A percentile compares a stretch with the other conserved stretches of the same genome.
These are phyloP conservation scores for Calidris pugnax DNA, from an alignment of 2,113 vertebrate genomes.

Conservation along the genomic window DNA sequence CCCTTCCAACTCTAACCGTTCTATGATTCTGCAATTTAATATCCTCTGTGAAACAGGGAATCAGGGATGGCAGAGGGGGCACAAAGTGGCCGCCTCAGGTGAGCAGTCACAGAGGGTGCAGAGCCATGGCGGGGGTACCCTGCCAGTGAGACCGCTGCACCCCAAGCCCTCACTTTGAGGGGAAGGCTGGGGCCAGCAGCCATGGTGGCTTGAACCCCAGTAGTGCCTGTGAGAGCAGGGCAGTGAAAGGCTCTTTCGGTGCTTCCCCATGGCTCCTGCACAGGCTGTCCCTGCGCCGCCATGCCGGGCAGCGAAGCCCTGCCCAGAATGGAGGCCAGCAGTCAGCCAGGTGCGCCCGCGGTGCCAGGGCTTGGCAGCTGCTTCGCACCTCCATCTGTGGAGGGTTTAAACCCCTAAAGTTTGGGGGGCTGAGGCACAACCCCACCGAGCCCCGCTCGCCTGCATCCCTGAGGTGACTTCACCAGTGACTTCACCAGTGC, in stretches of 20 bases:
- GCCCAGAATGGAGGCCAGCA: neutral
- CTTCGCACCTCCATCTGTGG: accelerated
- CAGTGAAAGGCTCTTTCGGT: too few relatives aligned
- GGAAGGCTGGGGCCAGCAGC: neutral
- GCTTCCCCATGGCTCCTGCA: accelerated
- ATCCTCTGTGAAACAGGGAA: too few relatives aligned
- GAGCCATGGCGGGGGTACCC: too few relatives aligned
- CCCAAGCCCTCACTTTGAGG: too few relatives aligned
- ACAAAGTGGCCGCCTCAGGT: neutral
- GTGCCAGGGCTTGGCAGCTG: accelerated
- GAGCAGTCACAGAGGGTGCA: accelerated
- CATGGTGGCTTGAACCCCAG: accelerated
- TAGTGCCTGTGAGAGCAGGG: accelerated
- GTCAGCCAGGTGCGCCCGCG: accelerated
- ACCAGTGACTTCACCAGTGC: too few relatives aligned
- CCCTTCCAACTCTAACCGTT: too few relatives aligned
- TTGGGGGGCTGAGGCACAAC: neutral
- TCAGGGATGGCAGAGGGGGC: neutral
- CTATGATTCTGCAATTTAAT: too few relatives aligned
- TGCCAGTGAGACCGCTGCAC: accelerated
- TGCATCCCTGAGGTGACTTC: neutral
- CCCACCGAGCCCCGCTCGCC: accelerated
- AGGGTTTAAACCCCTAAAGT: neutral
- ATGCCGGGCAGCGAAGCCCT: accelerated
- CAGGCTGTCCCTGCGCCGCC: accelerated